phyloP scores from a whole-genome alignment of 2,888 invertebrate species.

The Hemicrepidius hirtus region DNA sequence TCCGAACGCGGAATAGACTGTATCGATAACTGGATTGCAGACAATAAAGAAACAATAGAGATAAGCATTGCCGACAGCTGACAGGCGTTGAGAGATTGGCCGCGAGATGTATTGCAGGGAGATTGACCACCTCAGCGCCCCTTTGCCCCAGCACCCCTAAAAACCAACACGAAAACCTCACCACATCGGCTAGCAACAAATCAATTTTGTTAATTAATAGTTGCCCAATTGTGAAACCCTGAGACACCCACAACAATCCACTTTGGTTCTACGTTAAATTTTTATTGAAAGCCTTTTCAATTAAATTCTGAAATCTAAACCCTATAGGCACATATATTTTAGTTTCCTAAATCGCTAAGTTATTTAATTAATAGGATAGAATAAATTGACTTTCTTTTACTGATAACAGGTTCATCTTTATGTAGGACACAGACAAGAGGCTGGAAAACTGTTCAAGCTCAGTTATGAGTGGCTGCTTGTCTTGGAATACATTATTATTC shows the following conservation, averaged over 20 bases:
- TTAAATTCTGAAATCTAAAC: too few relatives aligned
- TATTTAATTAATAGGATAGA: too few relatives aligned
- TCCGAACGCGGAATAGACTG: slow-evolving; percentile 64
- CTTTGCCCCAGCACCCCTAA: slow-evolving; percentile 6
- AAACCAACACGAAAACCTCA: slow-evolving; percentile 34
- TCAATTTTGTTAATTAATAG: slow-evolving; percentile 13
- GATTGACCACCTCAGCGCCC: slow-evolving; percentile 49
- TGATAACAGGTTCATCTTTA: background rate
- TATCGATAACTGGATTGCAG: slow-evolving; percentile 72
- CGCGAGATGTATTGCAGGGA: slow-evolving; percentile 66
- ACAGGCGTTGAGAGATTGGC: slow-evolving; percentile 72
- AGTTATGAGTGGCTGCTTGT: slow-evolving; percentile 56
- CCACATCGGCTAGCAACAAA: slow-evolving; percentile 12
- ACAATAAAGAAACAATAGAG: slow-evolving; percentile 73
- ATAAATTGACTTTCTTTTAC: too few relatives aligned
- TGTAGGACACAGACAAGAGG: slow-evolving; percentile 20
- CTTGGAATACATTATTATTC: slow-evolving; percentile 68
- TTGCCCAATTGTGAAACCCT: background rate
- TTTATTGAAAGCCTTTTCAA: slow-evolving; percentile 1
- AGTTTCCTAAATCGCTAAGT: too few relatives aligned
- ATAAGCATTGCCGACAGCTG: slow-evolving; percentile 72
- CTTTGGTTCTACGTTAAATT: background rate
- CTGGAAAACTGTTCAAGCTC: slow-evolving; percentile 24
- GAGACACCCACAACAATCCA: background rate
- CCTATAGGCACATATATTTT: too few relatives aligned